These are phyloP conservation scores for Lophotis ruficrista DNA, from an alignment of 2,113 vertebrate species.

Conservation along the genomic window DNA sequence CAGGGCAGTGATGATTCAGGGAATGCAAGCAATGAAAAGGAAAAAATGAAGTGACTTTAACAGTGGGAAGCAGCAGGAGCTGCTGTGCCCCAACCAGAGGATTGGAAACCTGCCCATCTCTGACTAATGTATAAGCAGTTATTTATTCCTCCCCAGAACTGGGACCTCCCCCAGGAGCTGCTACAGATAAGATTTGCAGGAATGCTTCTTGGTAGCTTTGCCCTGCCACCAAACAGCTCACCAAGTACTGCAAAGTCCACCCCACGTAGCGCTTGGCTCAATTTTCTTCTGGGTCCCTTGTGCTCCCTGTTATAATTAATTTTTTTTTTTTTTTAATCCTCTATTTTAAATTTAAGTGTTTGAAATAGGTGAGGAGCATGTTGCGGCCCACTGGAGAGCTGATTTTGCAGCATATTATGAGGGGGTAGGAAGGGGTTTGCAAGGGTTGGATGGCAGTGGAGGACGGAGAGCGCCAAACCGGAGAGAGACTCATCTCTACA, in stretches of 20 bases:
- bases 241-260: not conserved
- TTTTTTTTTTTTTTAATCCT: fast-evolving
- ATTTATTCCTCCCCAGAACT: not conserved
- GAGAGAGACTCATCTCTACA: not conserved
- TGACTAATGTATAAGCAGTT: not conserved
- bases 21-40: not conserved
- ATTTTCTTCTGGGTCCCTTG: fast-evolving
- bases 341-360: not conserved
- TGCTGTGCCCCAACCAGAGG: not conserved
- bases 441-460: not conserved
- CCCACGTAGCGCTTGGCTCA: not conserved
- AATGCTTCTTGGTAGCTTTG: not conserved
- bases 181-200: not conserved
- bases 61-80: conserved; percentile 2
- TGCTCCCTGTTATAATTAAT: not conserved
- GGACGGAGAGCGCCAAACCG: not conserved
- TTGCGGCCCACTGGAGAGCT: not conserved
- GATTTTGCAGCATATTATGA: not conserved
- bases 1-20: not conserved
- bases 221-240: not conserved
- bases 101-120: conserved; percentile 40
- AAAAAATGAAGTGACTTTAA: not conserved
- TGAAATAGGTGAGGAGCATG: fast-evolving
- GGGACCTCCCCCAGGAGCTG: not conserved
- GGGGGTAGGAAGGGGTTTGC: not conserved